Percentiles rank a stretch among this genome's conserved stretches.
Conservation (phyloP, 2,797 vertebrate genomes). For the Catostomus latipinnis region DNA sequence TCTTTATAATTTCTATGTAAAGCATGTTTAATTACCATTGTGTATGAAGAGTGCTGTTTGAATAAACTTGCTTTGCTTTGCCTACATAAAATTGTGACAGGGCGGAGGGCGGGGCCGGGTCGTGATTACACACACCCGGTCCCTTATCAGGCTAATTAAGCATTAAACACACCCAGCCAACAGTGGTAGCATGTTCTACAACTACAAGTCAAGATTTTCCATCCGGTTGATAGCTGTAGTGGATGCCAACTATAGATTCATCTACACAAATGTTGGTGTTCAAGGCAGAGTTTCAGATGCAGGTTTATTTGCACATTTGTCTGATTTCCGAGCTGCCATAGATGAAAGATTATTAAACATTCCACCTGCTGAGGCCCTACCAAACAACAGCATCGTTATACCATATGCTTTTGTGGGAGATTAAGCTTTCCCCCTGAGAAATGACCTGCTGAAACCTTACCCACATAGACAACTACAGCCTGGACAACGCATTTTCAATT, state of each 20-base stretch:
- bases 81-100: no score
- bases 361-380: slow-evolving; percentile 17
- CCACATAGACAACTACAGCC: neutral
- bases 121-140: no score
- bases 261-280: slow-evolving; percentile 18
- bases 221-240: slow-evolving; percentile 22
- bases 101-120: no score
- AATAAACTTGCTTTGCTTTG: no score
- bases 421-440: slow-evolving; percentile 12
- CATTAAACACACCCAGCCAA: neutral
- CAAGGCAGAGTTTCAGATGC: slow-evolving; percentile 33
- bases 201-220: slow-evolving; percentile 26
- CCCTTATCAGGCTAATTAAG: no score
- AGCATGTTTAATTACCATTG: no score
- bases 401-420: slow-evolving; percentile 13
- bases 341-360: slow-evolving; percentile 3
- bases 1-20: neutral
- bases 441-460: slow-evolving; percentile 5
- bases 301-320: slow-evolving; percentile 21
- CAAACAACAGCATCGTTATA: slow-evolving; percentile 3
- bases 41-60: no score
- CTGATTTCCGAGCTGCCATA: slow-evolving; percentile 5
- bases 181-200: neutral
- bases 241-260: slow-evolving; percentile 11
- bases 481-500: slow-evolving; percentile 22